Evolutionary conservation across 2,888 invertebrate species (phyloP).

Genomic region (Cordilura impudica): DNA sequence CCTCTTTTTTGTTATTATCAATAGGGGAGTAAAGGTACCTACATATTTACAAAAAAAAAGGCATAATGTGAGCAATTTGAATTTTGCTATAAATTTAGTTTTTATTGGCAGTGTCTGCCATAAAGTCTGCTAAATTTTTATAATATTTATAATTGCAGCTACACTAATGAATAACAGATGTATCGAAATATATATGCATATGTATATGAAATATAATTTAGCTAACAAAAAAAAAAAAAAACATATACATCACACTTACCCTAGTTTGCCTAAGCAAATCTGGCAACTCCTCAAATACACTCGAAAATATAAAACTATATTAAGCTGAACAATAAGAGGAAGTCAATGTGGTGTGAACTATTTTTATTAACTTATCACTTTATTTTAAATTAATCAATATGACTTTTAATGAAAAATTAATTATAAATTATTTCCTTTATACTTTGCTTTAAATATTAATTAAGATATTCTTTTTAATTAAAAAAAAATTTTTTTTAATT

Average conservation of each 20-base stretch:
- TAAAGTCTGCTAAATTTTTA: constrained; percentile 50
- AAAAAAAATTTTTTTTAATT: neutral
- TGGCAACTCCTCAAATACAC: constrained; percentile 59
- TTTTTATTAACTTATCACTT: neutral
- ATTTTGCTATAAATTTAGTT: neutral
- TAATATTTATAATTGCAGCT: constrained; percentile 1
- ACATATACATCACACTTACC: constrained; percentile 32
- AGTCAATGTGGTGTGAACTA: neutral
- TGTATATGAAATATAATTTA: neutral
- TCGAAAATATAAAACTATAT: constrained; percentile 8
- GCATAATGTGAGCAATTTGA: neutral
- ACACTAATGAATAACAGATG: neutral
- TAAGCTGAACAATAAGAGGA: neutral
- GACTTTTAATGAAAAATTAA: neutral
- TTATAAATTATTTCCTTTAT: neutral
- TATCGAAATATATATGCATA: neutral
- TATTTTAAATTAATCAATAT: neutral
- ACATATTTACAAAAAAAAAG: neutral
- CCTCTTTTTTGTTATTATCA: no score
- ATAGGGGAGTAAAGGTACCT: no score
- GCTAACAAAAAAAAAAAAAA: neutral
- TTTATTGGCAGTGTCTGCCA: constrained; percentile 59
- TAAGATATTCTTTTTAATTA: neutral
- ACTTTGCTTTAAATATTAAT: neutral
- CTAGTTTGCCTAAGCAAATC: constrained; percentile 62